Percentiles rank a stretch among this genome's conserved stretches.
Evolutionary conservation across 2,888 invertebrate species (phyloP).

Genomic region (Lithophane socia): DNA sequence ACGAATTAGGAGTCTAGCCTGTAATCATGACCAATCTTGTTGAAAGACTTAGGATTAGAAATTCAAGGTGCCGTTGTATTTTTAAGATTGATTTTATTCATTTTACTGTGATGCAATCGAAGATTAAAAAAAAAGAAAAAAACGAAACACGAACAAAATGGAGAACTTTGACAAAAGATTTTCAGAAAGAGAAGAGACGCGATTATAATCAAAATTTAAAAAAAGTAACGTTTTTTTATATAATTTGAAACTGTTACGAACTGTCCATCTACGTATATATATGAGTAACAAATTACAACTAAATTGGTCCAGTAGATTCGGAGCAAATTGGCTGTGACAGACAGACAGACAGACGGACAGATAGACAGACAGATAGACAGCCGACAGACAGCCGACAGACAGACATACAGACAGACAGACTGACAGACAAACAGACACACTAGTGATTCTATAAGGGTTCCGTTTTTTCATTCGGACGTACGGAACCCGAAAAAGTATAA

Average conservation of each 20-base stretch:
- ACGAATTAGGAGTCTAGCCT: slow-evolving; percentile 41
- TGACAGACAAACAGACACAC: too few relatives aligned
- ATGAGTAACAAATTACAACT: too few relatives aligned
- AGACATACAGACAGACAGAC: too few relatives aligned
- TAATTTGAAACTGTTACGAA: not conserved
- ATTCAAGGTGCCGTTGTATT: slow-evolving; percentile 33
- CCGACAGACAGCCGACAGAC: too few relatives aligned
- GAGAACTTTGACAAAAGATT: not conserved
- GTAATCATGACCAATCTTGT: slow-evolving; percentile 9
- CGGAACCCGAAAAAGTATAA: not conserved
- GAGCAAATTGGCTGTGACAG: too few relatives aligned
- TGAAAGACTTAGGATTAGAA: not conserved
- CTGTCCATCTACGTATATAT: not conserved
- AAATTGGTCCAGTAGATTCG: too few relatives aligned
- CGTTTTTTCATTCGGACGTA: too few relatives aligned
- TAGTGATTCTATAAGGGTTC: too few relatives aligned
- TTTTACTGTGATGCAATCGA: not conserved
- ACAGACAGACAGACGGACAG: too few relatives aligned
- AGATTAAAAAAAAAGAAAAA: not conserved
- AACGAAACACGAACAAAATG: not conserved
- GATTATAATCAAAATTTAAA: not conserved
- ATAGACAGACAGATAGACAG: too few relatives aligned
- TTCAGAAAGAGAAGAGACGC: not conserved
- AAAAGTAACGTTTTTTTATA: not conserved
- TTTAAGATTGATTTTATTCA: not conserved